Base-by-base conservation (phyloP, 2,888 invertebrate genomes). In the Drosophila dives region DNA sequence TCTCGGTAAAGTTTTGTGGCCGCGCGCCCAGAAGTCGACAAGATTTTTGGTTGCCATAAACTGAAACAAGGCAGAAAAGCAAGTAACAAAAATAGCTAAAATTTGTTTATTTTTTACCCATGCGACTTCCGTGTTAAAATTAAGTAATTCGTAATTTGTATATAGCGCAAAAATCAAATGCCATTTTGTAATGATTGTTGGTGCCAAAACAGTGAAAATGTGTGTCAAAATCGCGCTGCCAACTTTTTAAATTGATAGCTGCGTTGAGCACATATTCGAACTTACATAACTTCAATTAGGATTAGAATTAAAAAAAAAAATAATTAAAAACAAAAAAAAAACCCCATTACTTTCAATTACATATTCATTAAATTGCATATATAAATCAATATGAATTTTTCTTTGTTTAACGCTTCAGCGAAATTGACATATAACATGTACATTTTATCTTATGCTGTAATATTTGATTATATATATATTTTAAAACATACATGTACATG, bases 1-100 rank as follows among this genome's bases (percentile, higher is more conserved):
- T 91, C 91, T 91, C 92, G 91, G 91, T 91, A 91, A 86, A 91
- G 89, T 90, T 91, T 91, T 91, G 87, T 86, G 86, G 83, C 81
- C 83, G 75, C 62, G 78, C 83, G 81, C 75, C 85, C 79, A 77
- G 45, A 77, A 86, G 60, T 83, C 83, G 71, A 49, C 55, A 69
- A 54, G 80, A 81, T 63, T 86, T 80, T 71, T 82, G 78, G 85
- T 74, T 82, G 85, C 85, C 85, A 82, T 85, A 75, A 86, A 82
- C 88, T 85, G 78, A 80, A 82, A 72, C 72, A 81, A 75, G 73
- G 77, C 75, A 77, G 73, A 80, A 83, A 80, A 71, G 80, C 77
- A 85, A 75, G 58, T 76, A 76, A 67, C 50, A 75, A 77, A 77
- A 75, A 75, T 76, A 80, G 81, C 64, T 70, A 73, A 77, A 83